phyloP scores from a whole-genome alignment of 1,140 invertebrate genomes.

The Anoplophora glabripennis region DNA sequence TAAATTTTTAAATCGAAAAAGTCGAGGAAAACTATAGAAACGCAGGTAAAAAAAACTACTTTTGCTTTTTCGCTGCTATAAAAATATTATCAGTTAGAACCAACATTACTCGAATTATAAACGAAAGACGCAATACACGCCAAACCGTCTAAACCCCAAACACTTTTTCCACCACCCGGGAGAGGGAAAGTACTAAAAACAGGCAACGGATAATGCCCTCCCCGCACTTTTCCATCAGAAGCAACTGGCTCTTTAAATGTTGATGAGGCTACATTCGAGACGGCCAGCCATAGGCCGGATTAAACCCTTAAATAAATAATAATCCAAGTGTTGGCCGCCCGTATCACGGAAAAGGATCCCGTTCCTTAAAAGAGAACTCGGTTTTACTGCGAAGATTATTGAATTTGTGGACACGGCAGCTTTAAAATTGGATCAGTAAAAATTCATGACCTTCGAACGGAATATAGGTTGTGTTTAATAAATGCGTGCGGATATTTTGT shows the following conservation, averaged over 20 bases:
- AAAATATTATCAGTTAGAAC: too few species aligned
- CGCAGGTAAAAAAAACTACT: too few species aligned
- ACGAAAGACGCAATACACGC: too few species aligned
- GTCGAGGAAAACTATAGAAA: too few species aligned
- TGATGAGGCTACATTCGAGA: slow-evolving; percentile 21
- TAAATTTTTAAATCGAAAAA: too few species aligned
- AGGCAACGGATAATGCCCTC: slow-evolving; percentile 15
- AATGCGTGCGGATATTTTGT: too few species aligned
- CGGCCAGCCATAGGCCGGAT: slow-evolving; percentile 20
- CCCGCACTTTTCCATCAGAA: slow-evolving; percentile 20
- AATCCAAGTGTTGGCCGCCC: background rate
- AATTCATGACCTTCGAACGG: slow-evolving; percentile 1
- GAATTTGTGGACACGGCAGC: background rate
- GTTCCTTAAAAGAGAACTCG: background rate
- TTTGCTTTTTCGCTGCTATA: too few species aligned
- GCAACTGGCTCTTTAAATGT: slow-evolving; percentile 24
- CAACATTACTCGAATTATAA: too few species aligned
- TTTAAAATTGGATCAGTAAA: slow-evolving; percentile 7
- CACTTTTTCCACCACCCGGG: slow-evolving; percentile 2
- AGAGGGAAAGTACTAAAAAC: background rate
- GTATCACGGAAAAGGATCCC: slow-evolving; percentile 5
- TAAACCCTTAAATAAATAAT: slow-evolving; percentile 31
- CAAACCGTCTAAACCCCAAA: background rate
- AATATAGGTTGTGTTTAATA: background rate
- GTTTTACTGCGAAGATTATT: background rate